Percentiles rank a stretch among this genome's conserved stretches.
These are phyloP conservation scores for Clarias laeviceps DNA, from an alignment of 2,797 vertebrate genomes.

Conservation along the genomic window DNA sequence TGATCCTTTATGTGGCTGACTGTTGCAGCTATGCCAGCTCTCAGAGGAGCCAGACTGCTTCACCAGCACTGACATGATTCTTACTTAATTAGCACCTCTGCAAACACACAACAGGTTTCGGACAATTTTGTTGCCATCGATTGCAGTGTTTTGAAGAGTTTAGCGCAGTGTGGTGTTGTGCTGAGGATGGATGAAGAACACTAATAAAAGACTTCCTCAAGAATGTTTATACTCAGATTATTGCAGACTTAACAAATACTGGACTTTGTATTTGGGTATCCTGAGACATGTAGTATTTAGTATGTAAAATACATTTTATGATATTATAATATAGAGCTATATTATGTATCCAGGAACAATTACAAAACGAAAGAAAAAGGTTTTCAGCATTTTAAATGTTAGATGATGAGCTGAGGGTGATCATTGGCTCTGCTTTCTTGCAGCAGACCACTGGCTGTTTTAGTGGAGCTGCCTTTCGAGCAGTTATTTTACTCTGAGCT, in stretches of 20 bases:
- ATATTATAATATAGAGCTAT: neutral
- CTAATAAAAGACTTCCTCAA: conserved; percentile 9
- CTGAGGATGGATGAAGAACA: conserved; percentile 19
- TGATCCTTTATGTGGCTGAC: conserved; percentile 32
- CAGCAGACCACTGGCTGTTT: conserved; percentile 27
- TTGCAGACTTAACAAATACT: conserved; percentile 26
- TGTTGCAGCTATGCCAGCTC: conserved; percentile 27
- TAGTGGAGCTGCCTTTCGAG: conserved; percentile 19
- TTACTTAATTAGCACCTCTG: conserved; percentile 50
- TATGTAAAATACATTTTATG: neutral
- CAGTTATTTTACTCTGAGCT: conserved; percentile 28
- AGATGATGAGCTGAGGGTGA: neutral
- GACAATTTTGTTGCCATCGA: conserved; percentile 45
- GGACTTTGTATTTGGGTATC: neutral
- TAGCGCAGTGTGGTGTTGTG: neutral
- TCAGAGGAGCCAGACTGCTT: conserved; percentile 27
- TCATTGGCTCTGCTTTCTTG: conserved; percentile 7
- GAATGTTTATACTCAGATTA: conserved; percentile 25
- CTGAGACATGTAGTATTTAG: conserved; percentile 3
- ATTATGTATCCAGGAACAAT: neutral
- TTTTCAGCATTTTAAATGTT: conserved; percentile 3
- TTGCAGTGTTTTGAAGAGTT: conserved; percentile 40
- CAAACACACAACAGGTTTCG: conserved; percentile 44
- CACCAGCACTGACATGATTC: conserved; percentile 45
- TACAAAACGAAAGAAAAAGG: neutral